Evolutionary conservation across 53 echinoderm and acorn worm species (phyloP).

Genomic region (Arbacia lixula): DNA sequence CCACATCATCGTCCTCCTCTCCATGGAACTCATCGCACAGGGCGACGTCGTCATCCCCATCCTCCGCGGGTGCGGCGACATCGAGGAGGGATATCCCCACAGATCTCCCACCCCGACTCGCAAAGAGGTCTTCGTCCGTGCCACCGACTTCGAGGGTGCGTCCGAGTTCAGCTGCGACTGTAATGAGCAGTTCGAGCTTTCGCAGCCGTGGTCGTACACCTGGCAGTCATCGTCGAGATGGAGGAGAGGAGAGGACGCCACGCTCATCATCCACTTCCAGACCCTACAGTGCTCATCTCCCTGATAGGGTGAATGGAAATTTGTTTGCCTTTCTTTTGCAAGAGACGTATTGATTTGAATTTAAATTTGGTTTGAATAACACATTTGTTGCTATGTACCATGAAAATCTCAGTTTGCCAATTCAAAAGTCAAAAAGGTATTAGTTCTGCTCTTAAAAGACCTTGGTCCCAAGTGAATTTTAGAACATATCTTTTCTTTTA

Average conservation of each 20-base stretch:
- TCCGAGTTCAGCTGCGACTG: conserved; percentile 25
- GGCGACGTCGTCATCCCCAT: neutral
- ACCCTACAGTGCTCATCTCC: conserved; percentile 47
- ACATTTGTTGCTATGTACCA: too few species aligned
- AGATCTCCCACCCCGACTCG: neutral
- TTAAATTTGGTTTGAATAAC: too few species aligned
- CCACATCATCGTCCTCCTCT: conserved; percentile 17
- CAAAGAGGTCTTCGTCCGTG: conserved; percentile 36
- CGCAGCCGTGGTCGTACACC: conserved; percentile 16
- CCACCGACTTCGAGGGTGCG: conserved; percentile 35
- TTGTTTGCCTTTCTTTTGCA: neutral
- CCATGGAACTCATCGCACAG: neutral
- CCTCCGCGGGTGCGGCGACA: neutral
- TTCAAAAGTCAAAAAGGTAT: too few species aligned
- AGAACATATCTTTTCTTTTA: too few species aligned
- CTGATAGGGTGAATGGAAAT: conserved; percentile 29
- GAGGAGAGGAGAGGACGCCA: neutral
- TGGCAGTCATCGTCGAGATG: conserved; percentile 8
- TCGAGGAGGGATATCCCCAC: neutral
- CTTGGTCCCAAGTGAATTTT: too few species aligned
- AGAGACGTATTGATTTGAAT: too few species aligned
- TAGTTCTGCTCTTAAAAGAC: too few species aligned
- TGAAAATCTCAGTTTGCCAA: too few species aligned
- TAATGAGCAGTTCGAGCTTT: conserved; percentile 9
- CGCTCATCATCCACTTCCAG: conserved; percentile 20